phyloP scores from a whole-genome alignment of 1,140 invertebrate species.

The Penaeus chinensis region DNA sequence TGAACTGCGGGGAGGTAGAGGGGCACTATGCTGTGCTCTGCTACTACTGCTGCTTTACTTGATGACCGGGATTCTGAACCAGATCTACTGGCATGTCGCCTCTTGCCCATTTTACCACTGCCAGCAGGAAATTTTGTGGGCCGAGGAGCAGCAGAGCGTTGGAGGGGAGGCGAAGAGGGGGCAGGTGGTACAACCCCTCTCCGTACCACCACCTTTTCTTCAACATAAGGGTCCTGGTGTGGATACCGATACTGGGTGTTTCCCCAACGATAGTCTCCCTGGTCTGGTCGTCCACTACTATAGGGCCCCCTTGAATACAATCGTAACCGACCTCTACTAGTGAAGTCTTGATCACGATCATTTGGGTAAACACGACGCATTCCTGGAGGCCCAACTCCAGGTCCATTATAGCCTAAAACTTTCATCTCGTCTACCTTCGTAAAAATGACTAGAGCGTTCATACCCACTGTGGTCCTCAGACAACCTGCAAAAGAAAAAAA shows the following conservation, averaged over 20 bases:
- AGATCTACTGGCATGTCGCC: conserved; percentile 68
- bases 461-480: conserved; percentile 68
- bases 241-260: conserved; percentile 65
- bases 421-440: conserved; percentile 66
- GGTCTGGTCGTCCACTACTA: conserved; percentile 66
- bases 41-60: conserved; percentile 64
- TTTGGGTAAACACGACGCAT: conserved; percentile 65
- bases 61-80: conserved; percentile 68
- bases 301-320: conserved; percentile 67
- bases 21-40: conserved; percentile 66
- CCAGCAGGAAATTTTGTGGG: conserved; percentile 45
- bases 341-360: conserved; percentile 66
- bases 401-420: conserved; percentile 57
- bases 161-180: conserved; percentile 63
- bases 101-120: conserved; percentile 27
- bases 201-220: conserved; percentile 46
- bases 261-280: conserved; percentile 66
- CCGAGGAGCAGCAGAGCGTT: conserved; percentile 63
- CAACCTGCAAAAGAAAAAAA: conserved; percentile 68
- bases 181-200: conserved; percentile 43
- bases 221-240: conserved; percentile 50
- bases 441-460: conserved; percentile 71
- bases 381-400: conserved; percentile 65
- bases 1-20: conserved; percentile 65
- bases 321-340: conserved; percentile 65